Percentiles rank a stretch among this genome's conserved stretches.
Conservation (phyloP, 2,113 vertebrate species). For the Dendropsophus ebraccatus region DNA sequence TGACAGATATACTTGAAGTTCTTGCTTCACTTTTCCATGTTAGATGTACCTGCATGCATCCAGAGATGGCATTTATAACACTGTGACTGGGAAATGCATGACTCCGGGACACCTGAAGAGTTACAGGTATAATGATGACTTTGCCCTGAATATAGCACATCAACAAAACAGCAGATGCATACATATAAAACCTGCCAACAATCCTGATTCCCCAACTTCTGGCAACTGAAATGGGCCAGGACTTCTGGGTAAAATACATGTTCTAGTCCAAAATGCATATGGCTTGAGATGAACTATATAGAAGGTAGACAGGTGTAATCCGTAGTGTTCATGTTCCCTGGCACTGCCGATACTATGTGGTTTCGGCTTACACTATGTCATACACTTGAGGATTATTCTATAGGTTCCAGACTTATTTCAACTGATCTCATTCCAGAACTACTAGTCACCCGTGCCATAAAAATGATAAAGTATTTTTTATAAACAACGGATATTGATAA, state of each 20-base stretch:
- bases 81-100: background rate
- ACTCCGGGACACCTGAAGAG: background rate
- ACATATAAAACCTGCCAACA: background rate
- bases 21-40: background rate
- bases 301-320: background rate
- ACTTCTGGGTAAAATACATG: slow-evolving; percentile 20
- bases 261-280: background rate
- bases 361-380: background rate
- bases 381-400: slow-evolving; percentile 8
- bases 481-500: slow-evolving; percentile 13
- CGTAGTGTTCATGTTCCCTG: background rate
- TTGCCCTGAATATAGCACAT: background rate
- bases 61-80: background rate
- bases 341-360: background rate
- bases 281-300: background rate
- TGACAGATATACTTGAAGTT: background rate
- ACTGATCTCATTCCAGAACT: background rate
- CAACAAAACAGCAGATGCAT: slow-evolving; percentile 7
- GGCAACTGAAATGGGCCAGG: background rate
- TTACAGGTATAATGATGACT: background rate
- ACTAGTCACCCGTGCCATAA: background rate
- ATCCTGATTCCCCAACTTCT: background rate
- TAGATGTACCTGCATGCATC: background rate
- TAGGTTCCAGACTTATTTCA: slow-evolving; percentile 2
- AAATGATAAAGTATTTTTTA: slow-evolving; percentile 37